phyloP scores from a whole-genome alignment of 2,113 vertebrate genomes.

The Cyphomyrus plagiostoma region DNA sequence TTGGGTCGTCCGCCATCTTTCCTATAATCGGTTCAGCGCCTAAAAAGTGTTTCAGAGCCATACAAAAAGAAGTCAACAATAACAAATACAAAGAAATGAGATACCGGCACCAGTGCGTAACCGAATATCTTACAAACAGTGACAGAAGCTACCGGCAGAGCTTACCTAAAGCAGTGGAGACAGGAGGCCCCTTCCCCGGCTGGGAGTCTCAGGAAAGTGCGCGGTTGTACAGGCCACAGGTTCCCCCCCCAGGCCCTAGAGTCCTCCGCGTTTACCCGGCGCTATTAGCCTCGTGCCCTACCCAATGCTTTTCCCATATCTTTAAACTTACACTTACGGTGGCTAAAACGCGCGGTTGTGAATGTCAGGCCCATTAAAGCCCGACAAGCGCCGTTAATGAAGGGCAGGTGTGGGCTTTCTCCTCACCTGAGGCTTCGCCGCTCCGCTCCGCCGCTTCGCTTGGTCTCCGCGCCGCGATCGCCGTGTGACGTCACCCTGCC shows the following conservation, averaged over 20 bases:
- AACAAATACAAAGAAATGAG: not conserved
- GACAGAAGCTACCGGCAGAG: not conserved
- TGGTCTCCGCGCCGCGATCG: conserved; percentile 12
- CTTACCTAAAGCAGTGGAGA: conserved; percentile 8
- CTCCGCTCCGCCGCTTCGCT: conserved; percentile 20
- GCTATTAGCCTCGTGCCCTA: not conserved
- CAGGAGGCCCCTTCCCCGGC: not conserved
- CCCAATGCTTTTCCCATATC: not conserved
- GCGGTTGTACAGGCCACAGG: conserved; percentile 8
- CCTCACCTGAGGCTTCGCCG: conserved; percentile 21
- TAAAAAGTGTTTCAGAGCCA: conserved; percentile 30
- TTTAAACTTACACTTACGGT: conserved; percentile 2
- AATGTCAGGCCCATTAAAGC: not conserved
- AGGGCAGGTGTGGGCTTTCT: not conserved
- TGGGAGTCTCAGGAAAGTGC: conserved; percentile 11
- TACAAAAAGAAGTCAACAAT: not conserved
- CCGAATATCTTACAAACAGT: not conserved
- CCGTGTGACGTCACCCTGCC: conserved; percentile 32
- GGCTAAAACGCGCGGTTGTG: not conserved
- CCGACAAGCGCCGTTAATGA: not conserved
- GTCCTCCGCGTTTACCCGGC: conserved; percentile 11
- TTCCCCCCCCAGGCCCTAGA: conserved; percentile 27
- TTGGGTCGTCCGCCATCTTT: conserved; percentile 98
- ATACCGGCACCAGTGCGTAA: not conserved
- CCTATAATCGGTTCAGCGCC: conserved; percentile 63